Evolutionary conservation across 2,888 invertebrate species (phyloP), one percentile per base, ranked within the genome.

Genomic region (Omphaloscelis lunosa): DNA sequence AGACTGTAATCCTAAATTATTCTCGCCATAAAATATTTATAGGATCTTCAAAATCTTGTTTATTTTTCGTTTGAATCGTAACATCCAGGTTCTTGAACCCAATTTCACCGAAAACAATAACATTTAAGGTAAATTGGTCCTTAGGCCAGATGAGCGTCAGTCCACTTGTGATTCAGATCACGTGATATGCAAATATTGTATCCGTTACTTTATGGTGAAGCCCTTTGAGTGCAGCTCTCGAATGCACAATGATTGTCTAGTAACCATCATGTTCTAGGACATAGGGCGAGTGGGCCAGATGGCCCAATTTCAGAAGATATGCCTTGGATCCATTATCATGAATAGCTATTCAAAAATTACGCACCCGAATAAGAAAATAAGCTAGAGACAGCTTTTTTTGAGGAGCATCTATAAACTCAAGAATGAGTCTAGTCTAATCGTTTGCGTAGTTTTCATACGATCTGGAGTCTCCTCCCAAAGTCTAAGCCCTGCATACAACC

Each of bases 171-270:
- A 88, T 77, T 76, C 80, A 59, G 58, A 76, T 74, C 72, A 69
- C 63, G 67, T 58, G 51, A 15, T 74, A 81, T 88, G 88, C 81
- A 75, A 88, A 88, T 88, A 56, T 63, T 78, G 75, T 81, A 72
- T 75, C 75, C 77, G 70, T 79, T 88, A 68, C 77, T 73, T 86
- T 80, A 88, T 62, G 58, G 61, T 61, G 68, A 67, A 66, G 61
- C 84, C 84, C 79, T 83, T 68, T 66, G 34, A 56, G 41, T 41
- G 51, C 68, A 63, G 12, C 45, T 76, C 68, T 84, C 51, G 78
- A 78, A 85, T 85, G 67, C 72, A 62, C 59, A 86, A 86, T 75
- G 51, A 62, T 68, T 71, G 41, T 20, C 59, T 59, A n/a, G 51
- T 53, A n/a, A 56, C 65, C 53, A 72, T 29, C 29, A 45, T 63